Evolutionary conservation across 2,113 vertebrate genomes (phyloP).

Genomic region (Meleagris gallopavo): DNA sequence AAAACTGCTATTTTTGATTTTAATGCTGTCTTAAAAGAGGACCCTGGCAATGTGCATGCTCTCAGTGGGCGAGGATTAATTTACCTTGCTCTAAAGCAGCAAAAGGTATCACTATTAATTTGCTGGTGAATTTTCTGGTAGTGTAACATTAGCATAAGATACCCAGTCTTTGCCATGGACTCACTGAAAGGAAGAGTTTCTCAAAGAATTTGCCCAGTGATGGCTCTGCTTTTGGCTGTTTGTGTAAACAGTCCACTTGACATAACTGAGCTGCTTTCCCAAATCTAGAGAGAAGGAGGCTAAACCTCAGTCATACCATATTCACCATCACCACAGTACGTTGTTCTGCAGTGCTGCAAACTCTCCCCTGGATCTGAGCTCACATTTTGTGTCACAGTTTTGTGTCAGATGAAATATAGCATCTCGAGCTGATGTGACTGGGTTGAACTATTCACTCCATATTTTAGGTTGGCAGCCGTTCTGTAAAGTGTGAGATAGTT

Average conservation of each 20-base stretch:
- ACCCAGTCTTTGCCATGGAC: background rate
- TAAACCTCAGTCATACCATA: background rate
- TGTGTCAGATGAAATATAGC: background rate
- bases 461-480: background rate
- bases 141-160: background rate
- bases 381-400: background rate
- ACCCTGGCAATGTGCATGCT: conserved; percentile 82
- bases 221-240: background rate
- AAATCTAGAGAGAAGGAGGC: background rate
- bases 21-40: conserved; percentile 83
- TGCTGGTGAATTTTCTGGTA: background rate
- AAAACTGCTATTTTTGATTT: conserved; percentile 95
- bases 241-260: background rate
- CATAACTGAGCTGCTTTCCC: background rate
- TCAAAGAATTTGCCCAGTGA: background rate
- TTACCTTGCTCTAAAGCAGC: conserved; percentile 85
- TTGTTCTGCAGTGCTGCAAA: background rate
- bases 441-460: background rate
- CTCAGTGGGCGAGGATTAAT: conserved; percentile 90
- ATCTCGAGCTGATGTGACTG: background rate
- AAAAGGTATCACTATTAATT: conserved; percentile 79
- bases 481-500: background rate
- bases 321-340: background rate
- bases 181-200: background rate
- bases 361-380: background rate